These are phyloP conservation scores for Carassius auratus DNA, from an alignment of 2,113 vertebrate species.

Conservation along the genomic window DNA sequence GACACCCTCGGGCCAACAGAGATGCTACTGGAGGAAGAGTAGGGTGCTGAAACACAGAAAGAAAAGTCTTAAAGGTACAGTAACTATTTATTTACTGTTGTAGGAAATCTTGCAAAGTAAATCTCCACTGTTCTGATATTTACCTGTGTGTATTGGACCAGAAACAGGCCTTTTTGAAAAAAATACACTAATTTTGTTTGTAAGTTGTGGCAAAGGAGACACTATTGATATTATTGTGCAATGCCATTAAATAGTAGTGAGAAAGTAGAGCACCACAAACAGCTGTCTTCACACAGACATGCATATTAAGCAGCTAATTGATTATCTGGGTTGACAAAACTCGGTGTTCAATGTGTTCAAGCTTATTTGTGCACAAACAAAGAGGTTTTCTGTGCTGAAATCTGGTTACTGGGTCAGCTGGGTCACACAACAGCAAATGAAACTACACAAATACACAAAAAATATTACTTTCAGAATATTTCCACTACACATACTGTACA, in stretches of 20 bases:
- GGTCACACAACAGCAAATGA: constrained; percentile 28
- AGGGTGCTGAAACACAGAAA: neutral
- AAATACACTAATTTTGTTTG: neutral
- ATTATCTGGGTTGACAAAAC: constrained; percentile 62
- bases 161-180: neutral
- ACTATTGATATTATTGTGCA: constrained; percentile 23
- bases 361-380: constrained; percentile 55
- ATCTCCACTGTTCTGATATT: neutral
- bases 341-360: constrained; percentile 56
- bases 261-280: constrained; percentile 9
- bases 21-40: neutral
- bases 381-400: constrained; percentile 33
- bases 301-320: constrained; percentile 60
- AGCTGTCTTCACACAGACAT: constrained; percentile 45
- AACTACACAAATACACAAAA: neutral
- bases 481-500: neutral
- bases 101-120: neutral
- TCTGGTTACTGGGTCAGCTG: constrained; percentile 44
- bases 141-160: neutral
- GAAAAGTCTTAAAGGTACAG: neutral
- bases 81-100: neutral
- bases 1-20: constrained; percentile 21
- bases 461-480: neutral
- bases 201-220: constrained; percentile 4
- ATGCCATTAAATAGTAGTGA: constrained; percentile 41